These are phyloP conservation scores for Lithophane socia DNA, from an alignment of 2,888 invertebrate species.

Conservation along the genomic window DNA sequence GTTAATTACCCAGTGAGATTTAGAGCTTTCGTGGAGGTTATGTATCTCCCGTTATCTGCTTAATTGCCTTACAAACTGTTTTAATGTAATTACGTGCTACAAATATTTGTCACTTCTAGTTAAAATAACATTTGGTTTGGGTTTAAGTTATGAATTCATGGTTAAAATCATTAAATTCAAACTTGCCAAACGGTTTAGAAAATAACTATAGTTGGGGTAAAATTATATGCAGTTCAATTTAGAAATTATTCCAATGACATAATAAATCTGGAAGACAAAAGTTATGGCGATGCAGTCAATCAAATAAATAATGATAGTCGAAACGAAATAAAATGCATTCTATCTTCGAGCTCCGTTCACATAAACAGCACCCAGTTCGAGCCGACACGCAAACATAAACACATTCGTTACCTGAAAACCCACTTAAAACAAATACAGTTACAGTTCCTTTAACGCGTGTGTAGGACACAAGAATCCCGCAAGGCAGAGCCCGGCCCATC, in stretches of 20 bases:
- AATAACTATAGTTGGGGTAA: background rate
- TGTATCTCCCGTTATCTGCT: constrained; percentile 73
- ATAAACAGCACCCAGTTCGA: constrained; percentile 20
- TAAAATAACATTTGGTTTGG: constrained; percentile 31
- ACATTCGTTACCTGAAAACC: constrained; percentile 66
- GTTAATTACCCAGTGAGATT: constrained; percentile 74
- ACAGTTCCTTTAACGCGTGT: constrained; percentile 76
- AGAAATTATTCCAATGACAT: background rate
- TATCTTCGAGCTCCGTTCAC: background rate
- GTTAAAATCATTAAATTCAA: constrained; percentile 5
- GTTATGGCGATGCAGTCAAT: background rate
- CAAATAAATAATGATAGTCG: constrained; percentile 21
- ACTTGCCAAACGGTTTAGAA: background rate
- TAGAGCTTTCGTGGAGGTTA: constrained; percentile 73
- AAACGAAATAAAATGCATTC: constrained; percentile 30
- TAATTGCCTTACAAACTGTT: constrained; percentile 64
- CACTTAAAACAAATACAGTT: constrained; percentile 71
- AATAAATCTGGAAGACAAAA: constrained; percentile 9
- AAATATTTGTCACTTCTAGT: constrained; percentile 54
- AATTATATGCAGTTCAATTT: background rate
- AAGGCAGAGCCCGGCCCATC: constrained; percentile 77
- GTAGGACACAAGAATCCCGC: constrained; percentile 77
- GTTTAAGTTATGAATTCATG: constrained; percentile 11
- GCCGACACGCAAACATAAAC: constrained; percentile 47
- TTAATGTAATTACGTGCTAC: constrained; percentile 52